Conservation (phyloP, 2,797 vertebrate species). For the Myotis pilosus region DNA sequence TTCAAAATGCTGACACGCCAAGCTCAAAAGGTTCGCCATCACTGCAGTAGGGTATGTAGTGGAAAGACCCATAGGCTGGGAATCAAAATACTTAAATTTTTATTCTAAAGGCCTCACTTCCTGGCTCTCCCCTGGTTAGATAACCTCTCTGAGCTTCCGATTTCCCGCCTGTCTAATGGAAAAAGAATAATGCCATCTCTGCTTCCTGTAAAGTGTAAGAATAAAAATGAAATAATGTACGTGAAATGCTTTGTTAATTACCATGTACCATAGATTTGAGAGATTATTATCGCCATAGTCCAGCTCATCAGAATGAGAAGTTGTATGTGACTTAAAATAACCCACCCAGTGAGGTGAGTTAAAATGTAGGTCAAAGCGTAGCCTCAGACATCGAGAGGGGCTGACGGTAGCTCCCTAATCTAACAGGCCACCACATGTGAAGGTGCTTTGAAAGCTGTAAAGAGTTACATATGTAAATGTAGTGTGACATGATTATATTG, state of each 20-base stretch:
- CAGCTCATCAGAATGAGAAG: constrained; percentile 57
- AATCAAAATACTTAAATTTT: background rate
- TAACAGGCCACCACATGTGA: constrained; percentile 18
- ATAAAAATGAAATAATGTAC: constrained; percentile 24
- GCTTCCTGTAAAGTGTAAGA: constrained; percentile 14
- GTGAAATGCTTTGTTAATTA: constrained; percentile 54
- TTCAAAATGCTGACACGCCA: no score
- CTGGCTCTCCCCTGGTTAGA: background rate
- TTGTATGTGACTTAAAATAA: constrained; percentile 71
- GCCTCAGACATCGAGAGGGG: constrained; percentile 56
- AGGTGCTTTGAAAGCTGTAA: constrained; percentile 41
- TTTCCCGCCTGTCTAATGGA: constrained; percentile 32
- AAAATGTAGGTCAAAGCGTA: constrained; percentile 71
- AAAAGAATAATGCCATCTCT: background rate
- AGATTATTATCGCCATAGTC: constrained; percentile 50
- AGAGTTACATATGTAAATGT: background rate
- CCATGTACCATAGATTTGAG: background rate
- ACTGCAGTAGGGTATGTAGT: no score
- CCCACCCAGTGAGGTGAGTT: constrained; percentile 60
- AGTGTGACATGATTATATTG: background rate
- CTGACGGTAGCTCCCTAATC: constrained; percentile 30
- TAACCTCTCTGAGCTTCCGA: constrained; percentile 23
- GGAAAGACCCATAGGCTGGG: background rate
- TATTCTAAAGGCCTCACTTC: background rate
- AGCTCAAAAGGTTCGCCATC: no score